Percentiles rank a stretch among this genome's conserved stretches.
These are phyloP conservation scores for Acestrorhynchus altus DNA, from an alignment of 2,797 vertebrate genomes.

Conservation along the genomic window DNA sequence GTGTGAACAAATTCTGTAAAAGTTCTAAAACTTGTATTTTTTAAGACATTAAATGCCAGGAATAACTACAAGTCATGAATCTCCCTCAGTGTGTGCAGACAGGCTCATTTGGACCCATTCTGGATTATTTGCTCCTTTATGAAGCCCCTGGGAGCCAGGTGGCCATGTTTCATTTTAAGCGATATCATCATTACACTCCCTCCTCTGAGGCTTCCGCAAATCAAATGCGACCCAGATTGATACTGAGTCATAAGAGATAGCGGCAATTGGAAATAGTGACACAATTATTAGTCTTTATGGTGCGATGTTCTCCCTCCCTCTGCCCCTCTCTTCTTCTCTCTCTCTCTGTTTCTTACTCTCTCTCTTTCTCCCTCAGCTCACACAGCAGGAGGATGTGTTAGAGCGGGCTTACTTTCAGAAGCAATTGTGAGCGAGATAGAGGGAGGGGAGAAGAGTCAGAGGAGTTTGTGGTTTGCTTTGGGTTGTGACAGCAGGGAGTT, in stretches of 20 bases:
- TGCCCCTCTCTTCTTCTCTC: background rate
- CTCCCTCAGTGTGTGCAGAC: slow-evolving; percentile 8
- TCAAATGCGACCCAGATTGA: slow-evolving; percentile 30
- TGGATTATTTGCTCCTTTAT: slow-evolving; percentile 36
- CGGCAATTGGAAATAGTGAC: background rate
- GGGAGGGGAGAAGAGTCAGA: slow-evolving; percentile 13
- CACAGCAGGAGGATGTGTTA: background rate
- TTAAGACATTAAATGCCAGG: slow-evolving; percentile 10
- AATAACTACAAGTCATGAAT: slow-evolving; percentile 1
- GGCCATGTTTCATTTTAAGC: slow-evolving; percentile 24
- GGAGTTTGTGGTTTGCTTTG: slow-evolving; percentile 34
- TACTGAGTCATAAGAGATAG: slow-evolving; percentile 10
- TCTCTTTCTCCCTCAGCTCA: background rate
- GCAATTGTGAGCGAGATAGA: background rate
- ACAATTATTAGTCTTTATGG: slow-evolving; percentile 33
- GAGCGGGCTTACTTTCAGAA: slow-evolving; percentile 34
- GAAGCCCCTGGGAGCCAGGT: slow-evolving; percentile 27
- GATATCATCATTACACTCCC: slow-evolving; percentile 26
- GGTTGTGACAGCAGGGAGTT: slow-evolving; percentile 15
- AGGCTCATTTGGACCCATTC: slow-evolving; percentile 15
- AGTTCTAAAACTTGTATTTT: background rate
- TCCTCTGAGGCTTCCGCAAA: background rate
- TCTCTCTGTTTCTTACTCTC: background rate
- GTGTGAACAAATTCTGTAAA: background rate
- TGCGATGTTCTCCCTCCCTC: slow-evolving; percentile 30